Evolutionary conservation across 2,113 vertebrate genomes (phyloP).

Genomic region (Atractosteus spatula): DNA sequence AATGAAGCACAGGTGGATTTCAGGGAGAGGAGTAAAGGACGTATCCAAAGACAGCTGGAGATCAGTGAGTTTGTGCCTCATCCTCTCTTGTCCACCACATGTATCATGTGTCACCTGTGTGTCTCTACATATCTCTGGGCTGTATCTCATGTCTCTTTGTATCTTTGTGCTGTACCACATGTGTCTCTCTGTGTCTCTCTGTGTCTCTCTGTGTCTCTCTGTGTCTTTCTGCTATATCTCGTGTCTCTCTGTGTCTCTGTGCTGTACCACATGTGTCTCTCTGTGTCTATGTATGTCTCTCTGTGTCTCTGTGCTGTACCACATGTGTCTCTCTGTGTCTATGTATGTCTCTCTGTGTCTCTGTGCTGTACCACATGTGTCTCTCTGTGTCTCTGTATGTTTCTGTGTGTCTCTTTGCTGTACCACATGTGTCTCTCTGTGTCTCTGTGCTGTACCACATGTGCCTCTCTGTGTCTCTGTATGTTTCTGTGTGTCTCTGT

Average conservation of each 20-base stretch:
- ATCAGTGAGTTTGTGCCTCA: slow-evolving; percentile 74
- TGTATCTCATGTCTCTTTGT: not conserved
- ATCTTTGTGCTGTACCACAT: not conserved
- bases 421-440: too few species aligned
- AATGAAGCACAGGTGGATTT: slow-evolving; percentile 89
- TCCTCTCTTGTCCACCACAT: slow-evolving; percentile 43
- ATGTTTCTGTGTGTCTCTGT: too few species aligned
- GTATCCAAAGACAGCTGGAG: slow-evolving; percentile 88
- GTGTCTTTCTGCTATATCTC: not conserved
- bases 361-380: too few species aligned
- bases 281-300: too few species aligned
- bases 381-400: too few species aligned
- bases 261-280: too few species aligned
- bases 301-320: too few species aligned
- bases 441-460: too few species aligned
- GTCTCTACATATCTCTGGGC: not conserved
- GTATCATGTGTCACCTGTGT: slow-evolving; percentile 54
- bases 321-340: too few species aligned
- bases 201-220: not conserved
- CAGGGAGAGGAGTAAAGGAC: slow-evolving; percentile 87
- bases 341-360: too few species aligned
- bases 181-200: not conserved
- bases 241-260: not conserved
- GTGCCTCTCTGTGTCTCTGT: too few species aligned
- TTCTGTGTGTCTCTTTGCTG: too few species aligned